Evolutionary conservation across 2,888 invertebrate genomes (phyloP), one percentile per base, ranked within the genome.

Genomic region (Boloria euphrosyne): DNA sequence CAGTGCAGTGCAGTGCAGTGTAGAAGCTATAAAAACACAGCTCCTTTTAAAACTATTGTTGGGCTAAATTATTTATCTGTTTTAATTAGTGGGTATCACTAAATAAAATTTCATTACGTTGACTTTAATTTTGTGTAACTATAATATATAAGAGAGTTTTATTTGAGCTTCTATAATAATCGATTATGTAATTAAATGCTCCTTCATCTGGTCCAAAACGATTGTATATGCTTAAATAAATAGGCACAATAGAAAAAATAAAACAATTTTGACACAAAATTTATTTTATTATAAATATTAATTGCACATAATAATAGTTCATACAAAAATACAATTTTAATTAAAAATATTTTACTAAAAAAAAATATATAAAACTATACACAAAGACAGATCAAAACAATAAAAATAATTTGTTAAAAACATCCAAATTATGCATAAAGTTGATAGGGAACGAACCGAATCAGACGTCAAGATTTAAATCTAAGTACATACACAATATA

Each of bases 251-350:
- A 43, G 66, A 61, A 70, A 72, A 71, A 69, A 72, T 68, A 70
- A 72, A 58, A 52, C 18, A 62, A 7, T 5, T 38, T 76, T 84
- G 83, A 90, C 87, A 87, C 81, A 87, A 81, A 87, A 79, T 83
- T 87, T 79, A 75, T 79, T 90, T 90, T 90, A 92, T 90, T 92
- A 90, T 85, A 92, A 91, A 92, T 87, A 87, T 86, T 83, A 89
- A 89, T 89, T 90, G 88, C 90, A 92, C 89, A 85, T 90, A 89
- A 89, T 87, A 87, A 89, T 82, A 81, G 87, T 86, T 83, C 87
- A 89, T 92, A 92, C 87, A 92, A 92, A 92, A 92, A 92, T 92
- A 92, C 88, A 87, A 86, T 86, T 86, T 87, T 87, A 91, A 88
- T 87, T 89, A 87, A 89, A 91, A 90, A 76, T 22, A 84, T 83